Conservation (phyloP, 2,797 vertebrate genomes). For the Sebastes steindachneri region DNA sequence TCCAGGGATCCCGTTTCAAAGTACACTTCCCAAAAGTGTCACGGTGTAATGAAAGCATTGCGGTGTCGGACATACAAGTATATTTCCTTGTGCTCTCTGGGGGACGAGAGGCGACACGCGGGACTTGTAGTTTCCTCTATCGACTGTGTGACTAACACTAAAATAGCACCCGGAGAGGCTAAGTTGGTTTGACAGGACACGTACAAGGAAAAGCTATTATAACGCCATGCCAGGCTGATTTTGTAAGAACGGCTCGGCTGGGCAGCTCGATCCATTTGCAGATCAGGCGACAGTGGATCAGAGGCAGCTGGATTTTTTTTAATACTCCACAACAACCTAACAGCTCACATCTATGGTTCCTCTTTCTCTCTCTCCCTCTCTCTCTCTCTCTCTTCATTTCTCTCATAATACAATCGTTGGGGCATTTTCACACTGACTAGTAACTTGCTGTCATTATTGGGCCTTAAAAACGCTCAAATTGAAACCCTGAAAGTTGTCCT, state of each 20-base stretch:
- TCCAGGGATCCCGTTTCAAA: slow-evolving; percentile 47
- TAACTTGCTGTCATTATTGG: slow-evolving; percentile 29
- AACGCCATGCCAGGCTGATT: slow-evolving; percentile 66
- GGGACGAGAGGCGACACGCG: slow-evolving; percentile 29
- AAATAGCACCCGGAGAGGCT: slow-evolving; percentile 72
- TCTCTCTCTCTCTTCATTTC: not conserved
- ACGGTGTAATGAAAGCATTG: slow-evolving; percentile 24
- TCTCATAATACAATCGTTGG: slow-evolving; percentile 15
- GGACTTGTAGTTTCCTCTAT: slow-evolving; percentile 55
- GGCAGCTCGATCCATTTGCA: slow-evolving; percentile 73
- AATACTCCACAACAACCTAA: slow-evolving; percentile 42
- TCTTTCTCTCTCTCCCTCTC: slow-evolving; percentile 16
- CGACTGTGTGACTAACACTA: slow-evolving; percentile 55
- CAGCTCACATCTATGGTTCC: slow-evolving; percentile 35
- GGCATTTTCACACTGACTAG: slow-evolving; percentile 23
- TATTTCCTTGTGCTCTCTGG: slow-evolving; percentile 48
- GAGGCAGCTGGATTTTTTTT: slow-evolving; percentile 46
- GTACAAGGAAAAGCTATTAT: slow-evolving; percentile 82
- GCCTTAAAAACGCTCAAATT: not conserved
- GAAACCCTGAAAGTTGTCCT: slow-evolving; percentile 3
- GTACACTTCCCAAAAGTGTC: slow-evolving; percentile 40
- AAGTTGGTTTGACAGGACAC: slow-evolving; percentile 81
- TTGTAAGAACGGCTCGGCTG: slow-evolving; percentile 58
- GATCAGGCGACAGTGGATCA: slow-evolving; percentile 62
- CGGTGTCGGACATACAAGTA: slow-evolving; percentile 14